Base-by-base conservation (phyloP, 1,140 invertebrate species). In the Drosophila persimilis region DNA sequence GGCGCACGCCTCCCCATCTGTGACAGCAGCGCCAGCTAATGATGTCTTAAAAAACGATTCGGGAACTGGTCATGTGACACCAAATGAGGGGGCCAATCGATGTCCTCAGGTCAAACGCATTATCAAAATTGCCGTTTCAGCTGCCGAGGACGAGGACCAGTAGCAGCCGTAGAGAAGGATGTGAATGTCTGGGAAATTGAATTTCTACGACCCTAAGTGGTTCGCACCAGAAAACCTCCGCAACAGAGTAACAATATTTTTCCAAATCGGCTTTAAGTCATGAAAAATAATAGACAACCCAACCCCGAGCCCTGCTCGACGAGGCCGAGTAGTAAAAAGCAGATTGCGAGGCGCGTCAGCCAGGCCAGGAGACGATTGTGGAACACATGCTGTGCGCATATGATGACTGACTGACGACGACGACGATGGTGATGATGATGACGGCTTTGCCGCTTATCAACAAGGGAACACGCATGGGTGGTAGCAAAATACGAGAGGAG, bases 201-300 rank as follows among this genome's bases (percentile, higher is more conserved):
- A 88, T 88, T 88, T 88, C 58, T 60, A 85, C 75, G 61, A 55
- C 73, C 57, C 77, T 65, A 86, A 88, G 64, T 79, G 74, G 66
- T 31, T 45, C 51, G 55, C 53, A 51, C 43, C 44, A 54, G 17
- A 9, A 17, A 45, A 17, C 24, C 11, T 41, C 41, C 47, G 56
- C 20, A 29, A 24, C 55, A 63, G 53, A 64, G 59, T 80, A 90
- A 90, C 89, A 90, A 89, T 90, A 90, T 90, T 90, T 90, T 90
- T 69, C 71, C 72, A 90, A 90, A 90, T 90, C 89, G 89, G 89
- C 89, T 90, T 90, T 90, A 85, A 79, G 83, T 90, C 89, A 90
- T 90, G 77, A 89, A 90, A 90, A 90, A 74, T 90, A 90, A 90
- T 90, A 88, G 88, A 81, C 81, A 83, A 90, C 65, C 76, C 77